phyloP scores from a whole-genome alignment of 2,888 invertebrate genomes.

The Cylindroiulus punctatus region DNA sequence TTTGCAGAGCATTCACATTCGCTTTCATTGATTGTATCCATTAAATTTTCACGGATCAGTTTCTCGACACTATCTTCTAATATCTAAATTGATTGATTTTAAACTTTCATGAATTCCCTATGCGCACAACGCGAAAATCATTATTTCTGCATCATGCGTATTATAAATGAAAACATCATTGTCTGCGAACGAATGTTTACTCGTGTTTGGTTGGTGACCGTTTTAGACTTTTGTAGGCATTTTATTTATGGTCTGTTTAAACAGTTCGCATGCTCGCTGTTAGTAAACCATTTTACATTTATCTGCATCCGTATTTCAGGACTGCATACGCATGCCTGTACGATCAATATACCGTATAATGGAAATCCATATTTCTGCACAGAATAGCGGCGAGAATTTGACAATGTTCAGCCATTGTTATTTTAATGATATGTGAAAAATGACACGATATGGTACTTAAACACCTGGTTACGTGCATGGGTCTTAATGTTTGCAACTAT shows the following conservation, averaged over 20 bases:
- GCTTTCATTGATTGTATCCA: not conserved
- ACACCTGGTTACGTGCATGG: slow-evolving; percentile 4
- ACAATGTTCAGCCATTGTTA: not conserved
- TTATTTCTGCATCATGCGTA: not conserved
- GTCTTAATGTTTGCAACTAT: not conserved
- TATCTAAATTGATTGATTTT: not conserved
- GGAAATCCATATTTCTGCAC: not conserved
- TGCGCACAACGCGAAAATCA: not conserved
- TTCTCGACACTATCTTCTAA: not conserved
- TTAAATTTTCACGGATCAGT: not conserved
- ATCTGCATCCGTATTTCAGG: not conserved
- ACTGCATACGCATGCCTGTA: not conserved
- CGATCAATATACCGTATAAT: not conserved
- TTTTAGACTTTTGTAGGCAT: not conserved
- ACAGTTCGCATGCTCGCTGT: not conserved
- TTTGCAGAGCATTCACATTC: not conserved
- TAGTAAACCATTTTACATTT: not conserved
- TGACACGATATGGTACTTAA: slow-evolving; percentile 25
- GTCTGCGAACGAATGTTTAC: not conserved
- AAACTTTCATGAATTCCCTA: not conserved
- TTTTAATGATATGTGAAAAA: not conserved
- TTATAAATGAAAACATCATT: not conserved
- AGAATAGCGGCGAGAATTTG: not conserved
- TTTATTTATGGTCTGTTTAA: not conserved
- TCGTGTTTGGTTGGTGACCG: not conserved